Percentiles rank a stretch among this genome's conserved stretches.
These are phyloP conservation scores for Tragelaphus oryx DNA, from an alignment of 2,797 vertebrate genomes.

Conservation along the genomic window DNA sequence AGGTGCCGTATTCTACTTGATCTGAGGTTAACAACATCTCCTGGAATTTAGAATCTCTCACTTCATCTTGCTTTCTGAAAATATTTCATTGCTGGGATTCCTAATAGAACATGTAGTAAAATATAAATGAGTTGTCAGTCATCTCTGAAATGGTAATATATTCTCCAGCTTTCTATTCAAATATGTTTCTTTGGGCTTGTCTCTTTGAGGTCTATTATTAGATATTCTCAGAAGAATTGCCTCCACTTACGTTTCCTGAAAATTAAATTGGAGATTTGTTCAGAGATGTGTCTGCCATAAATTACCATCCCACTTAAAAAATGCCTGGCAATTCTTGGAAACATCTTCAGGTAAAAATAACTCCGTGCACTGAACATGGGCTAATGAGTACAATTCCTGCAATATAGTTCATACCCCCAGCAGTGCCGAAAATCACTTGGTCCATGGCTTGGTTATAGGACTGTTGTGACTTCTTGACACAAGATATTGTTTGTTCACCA, in stretches of 20 bases:
- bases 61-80: slow-evolving; percentile 29
- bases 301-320: background rate
- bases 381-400: background rate
- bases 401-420: background rate
- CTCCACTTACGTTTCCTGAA: slow-evolving; percentile 20
- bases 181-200: slow-evolving; percentile 24
- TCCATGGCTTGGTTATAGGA: background rate
- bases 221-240: slow-evolving; percentile 26
- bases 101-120: slow-evolving; percentile 19
- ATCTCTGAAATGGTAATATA: slow-evolving; percentile 36
- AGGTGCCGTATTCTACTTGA: slow-evolving; percentile 4
- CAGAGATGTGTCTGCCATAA: background rate
- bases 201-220: background rate
- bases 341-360: background rate
- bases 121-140: slow-evolving; percentile 40
- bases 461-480: background rate
- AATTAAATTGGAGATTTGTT: slow-evolving; percentile 18
- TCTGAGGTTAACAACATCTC: slow-evolving; percentile 50
- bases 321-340: background rate
- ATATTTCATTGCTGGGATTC: background rate
- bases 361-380: background rate
- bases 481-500: background rate
- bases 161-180: slow-evolving; percentile 31
- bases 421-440: background rate
- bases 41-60: background rate